Conservation (phyloP, 2,113 vertebrate species). For the Sapayoa aenigma region DNA sequence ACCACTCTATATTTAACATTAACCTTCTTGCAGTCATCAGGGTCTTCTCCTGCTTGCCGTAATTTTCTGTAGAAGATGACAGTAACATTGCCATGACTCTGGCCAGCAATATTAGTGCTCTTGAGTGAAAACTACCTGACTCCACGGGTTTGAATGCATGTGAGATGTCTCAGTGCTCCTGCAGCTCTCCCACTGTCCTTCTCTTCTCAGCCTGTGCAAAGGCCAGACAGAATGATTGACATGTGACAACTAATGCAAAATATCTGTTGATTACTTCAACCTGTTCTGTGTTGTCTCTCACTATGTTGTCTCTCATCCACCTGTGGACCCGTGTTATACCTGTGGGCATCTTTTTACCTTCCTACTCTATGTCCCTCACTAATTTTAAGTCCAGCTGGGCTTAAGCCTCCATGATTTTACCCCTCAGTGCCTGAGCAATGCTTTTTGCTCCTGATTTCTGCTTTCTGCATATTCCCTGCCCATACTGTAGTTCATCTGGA, state of each 20-base stretch:
- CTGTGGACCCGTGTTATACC: not conserved
- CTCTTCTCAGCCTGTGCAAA: not conserved
- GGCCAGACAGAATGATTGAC: fast-evolving
- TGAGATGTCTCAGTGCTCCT: fast-evolving
- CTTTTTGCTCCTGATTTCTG: not conserved
- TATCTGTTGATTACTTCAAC: not conserved
- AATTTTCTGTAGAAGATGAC: not conserved
- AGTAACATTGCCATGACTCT: not conserved
- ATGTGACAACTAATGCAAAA: not conserved
- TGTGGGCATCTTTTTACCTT: not conserved
- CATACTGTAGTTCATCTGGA: not conserved
- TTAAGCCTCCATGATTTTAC: not conserved
- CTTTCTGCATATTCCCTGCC: not conserved
- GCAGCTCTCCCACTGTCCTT: not conserved
- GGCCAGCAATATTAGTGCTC: fast-evolving
- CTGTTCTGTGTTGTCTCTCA: not conserved
- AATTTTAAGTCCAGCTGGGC: not conserved
- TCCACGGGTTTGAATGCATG: not conserved
- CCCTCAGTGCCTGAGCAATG: not conserved
- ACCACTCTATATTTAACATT: not conserved
- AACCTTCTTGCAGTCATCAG: not conserved
- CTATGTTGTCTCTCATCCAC: not conserved
- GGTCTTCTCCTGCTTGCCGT: not conserved
- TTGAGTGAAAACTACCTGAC: not conserved
- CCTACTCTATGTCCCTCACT: not conserved